phyloP scores from a whole-genome alignment of 2,113 vertebrate genomes.

The Silurus asotus region DNA sequence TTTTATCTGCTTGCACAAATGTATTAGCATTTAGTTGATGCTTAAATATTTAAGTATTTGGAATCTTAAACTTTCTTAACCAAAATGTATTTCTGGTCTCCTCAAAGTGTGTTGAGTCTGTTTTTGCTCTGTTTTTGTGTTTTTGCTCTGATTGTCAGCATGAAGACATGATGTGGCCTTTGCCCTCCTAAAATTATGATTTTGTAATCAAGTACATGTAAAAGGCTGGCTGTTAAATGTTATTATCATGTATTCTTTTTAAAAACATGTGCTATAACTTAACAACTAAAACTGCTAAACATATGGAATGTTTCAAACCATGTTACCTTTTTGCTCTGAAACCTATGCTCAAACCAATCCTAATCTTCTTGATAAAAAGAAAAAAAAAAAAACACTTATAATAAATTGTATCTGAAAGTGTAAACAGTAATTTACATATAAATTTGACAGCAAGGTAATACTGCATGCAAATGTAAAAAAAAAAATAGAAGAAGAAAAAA shows the following conservation, averaged over 20 bases:
- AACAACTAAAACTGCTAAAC: not conserved
- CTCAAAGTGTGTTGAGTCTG: not conserved
- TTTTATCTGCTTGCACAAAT: not conserved
- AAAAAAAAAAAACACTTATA: conserved; percentile 45
- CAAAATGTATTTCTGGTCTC: not conserved
- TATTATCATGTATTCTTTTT: not conserved
- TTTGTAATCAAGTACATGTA: not conserved
- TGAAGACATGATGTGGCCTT: not conserved
- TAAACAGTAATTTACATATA: conserved; percentile 54
- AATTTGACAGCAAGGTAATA: conserved; percentile 49
- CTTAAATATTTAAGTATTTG: not conserved
- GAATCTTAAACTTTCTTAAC: not conserved
- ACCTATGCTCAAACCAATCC: conserved; percentile 26
- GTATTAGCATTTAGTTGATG: not conserved
- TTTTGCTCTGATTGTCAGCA: not conserved
- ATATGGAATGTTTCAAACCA: not conserved
- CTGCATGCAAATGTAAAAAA: conserved; percentile 45
- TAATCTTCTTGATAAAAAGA: conserved; percentile 28
- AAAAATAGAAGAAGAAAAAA: conserved; percentile 39
- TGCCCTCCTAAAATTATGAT: not conserved
- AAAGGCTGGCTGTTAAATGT: not conserved
- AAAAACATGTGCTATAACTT: not conserved
- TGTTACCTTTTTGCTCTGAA: conserved; percentile 10
- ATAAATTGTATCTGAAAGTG: conserved; percentile 53
- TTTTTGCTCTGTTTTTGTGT: too few species aligned